Evolutionary conservation across 2,113 vertebrate species (phyloP).

Genomic region (Anarhynchus alexandrinus): DNA sequence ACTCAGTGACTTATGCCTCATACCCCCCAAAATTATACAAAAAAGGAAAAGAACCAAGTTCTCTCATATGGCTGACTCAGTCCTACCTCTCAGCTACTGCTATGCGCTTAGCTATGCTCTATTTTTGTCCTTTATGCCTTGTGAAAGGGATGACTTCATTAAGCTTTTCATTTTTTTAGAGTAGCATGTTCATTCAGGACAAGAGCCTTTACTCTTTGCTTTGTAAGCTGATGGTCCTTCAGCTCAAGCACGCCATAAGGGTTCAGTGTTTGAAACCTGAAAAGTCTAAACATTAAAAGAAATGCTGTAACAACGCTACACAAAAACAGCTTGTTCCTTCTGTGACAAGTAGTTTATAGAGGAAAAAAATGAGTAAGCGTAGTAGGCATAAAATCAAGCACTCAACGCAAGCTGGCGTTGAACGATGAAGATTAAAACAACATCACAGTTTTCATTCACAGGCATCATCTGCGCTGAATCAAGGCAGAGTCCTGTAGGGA

Average conservation of each 20-base stretch:
- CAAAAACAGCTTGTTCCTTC: background rate
- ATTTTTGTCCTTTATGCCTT: slow-evolving; percentile 13
- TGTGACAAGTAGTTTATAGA: background rate
- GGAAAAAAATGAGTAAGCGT: background rate
- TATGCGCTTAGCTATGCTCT: slow-evolving; percentile 10
- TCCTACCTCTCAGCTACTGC: slow-evolving; percentile 7
- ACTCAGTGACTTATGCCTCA: background rate
- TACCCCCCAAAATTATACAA: background rate
- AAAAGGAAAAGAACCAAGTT: slow-evolving; percentile 25
- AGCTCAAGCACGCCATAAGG: background rate
- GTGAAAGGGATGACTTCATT: slow-evolving; percentile 37
- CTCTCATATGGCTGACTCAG: background rate
- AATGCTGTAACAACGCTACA: background rate
- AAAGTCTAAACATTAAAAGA: background rate
- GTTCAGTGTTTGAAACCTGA: background rate
- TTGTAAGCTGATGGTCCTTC: background rate
- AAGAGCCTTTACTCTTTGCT: background rate
- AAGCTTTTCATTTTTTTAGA: slow-evolving; percentile 10
- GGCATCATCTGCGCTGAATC: background rate
- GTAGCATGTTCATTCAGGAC: background rate
- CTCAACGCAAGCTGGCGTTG: background rate
- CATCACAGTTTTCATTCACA: background rate
- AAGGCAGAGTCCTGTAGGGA: background rate
- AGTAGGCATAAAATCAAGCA: slow-evolving; percentile 19
- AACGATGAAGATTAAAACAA: background rate